These are phyloP conservation scores for Gephyroberyx darwinii DNA, from an alignment of 2,797 vertebrate species.

Conservation along the genomic window DNA sequence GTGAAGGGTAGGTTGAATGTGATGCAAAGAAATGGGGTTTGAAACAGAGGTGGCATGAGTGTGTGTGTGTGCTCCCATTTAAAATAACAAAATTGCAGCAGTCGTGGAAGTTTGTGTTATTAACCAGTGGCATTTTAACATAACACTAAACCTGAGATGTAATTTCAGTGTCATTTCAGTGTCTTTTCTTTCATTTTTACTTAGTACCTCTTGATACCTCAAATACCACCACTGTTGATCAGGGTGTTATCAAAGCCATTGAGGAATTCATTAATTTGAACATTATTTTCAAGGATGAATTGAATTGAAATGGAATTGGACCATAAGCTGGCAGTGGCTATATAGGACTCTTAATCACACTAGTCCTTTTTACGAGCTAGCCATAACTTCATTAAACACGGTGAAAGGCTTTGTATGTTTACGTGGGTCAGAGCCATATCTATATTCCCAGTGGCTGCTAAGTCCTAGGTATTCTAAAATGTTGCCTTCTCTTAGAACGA, in stretches of 20 bases:
- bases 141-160: not conserved
- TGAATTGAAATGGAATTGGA: not conserved
- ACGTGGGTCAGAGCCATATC: not conserved
- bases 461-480: not conserved
- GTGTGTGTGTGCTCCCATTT: not conserved
- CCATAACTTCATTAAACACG: not conserved
- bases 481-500: conserved; percentile 1
- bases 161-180: not conserved
- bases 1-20: not conserved
- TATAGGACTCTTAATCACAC: not conserved
- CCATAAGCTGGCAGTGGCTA: not conserved
- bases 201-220: conserved; percentile 8
- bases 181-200: not conserved
- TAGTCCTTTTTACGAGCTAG: not conserved
- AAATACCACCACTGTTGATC: conserved; percentile 32
- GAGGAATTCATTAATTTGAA: not conserved
- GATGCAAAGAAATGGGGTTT: not conserved
- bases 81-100: not conserved
- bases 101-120: not conserved
- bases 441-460: not conserved
- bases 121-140: not conserved
- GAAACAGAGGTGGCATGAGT: not conserved
- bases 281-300: not conserved
- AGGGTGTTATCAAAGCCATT: conserved; percentile 21
- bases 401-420: not conserved